phyloP scores from a whole-genome alignment of 2,888 invertebrate genomes.

The Lymantria dispar region DNA sequence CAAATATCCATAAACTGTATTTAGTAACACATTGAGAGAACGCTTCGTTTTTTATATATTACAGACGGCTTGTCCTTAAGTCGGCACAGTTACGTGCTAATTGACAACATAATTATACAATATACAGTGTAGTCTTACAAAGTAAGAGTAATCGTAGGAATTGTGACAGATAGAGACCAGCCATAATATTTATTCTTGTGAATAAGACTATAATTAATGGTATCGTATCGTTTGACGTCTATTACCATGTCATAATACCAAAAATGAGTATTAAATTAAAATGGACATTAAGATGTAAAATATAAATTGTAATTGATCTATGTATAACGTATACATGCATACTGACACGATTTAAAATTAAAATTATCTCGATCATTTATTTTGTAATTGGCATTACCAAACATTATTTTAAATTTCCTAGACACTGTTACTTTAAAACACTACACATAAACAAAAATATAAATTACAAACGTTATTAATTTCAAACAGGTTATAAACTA shows the following conservation, averaged over 20 bases:
- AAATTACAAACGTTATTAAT: conserved; percentile 62
- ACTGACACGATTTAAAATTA: too few relatives aligned
- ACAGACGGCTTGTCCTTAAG: conserved; percentile 17
- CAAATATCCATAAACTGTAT: not conserved
- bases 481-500: conserved; percentile 61
- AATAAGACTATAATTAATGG: too few relatives aligned
- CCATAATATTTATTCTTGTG: too few relatives aligned
- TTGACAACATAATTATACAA: conserved; percentile 62
- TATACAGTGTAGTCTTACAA: conserved; percentile 56
- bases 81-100: conserved; percentile 30
- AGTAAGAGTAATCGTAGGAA: conserved; percentile 32
- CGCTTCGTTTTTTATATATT: conserved; percentile 34
- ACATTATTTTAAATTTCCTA: not conserved
- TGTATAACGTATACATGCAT: too few relatives aligned
- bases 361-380: too few relatives aligned
- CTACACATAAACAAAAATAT: conserved; percentile 61
- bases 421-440: conserved; percentile 44
- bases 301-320: too few relatives aligned
- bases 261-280: too few relatives aligned
- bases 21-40: conserved; percentile 20
- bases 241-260: too few relatives aligned
- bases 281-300: too few relatives aligned
- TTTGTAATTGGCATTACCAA: too few relatives aligned
- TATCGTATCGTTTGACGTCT: too few relatives aligned
- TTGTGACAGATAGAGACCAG: not conserved